Evolutionary conservation across 2,888 invertebrate genomes (phyloP).

Genomic region (Mactromeris polynyma): DNA sequence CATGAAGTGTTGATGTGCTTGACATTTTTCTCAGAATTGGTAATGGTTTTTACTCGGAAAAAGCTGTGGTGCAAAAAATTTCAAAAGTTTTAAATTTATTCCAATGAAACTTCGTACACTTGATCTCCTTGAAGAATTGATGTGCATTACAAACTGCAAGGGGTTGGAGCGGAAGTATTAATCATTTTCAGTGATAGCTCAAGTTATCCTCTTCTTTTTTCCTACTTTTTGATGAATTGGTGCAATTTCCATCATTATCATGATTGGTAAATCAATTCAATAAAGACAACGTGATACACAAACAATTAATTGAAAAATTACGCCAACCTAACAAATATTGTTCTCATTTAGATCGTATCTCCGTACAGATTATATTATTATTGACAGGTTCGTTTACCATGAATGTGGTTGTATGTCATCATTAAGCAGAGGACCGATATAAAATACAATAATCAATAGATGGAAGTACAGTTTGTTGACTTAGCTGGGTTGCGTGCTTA

Average conservation of each 20-base stretch:
- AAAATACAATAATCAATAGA: slow-evolving; percentile 23
- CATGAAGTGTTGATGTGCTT: no score
- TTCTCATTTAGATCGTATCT: background rate
- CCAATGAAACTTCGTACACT: no score
- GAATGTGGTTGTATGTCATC: background rate
- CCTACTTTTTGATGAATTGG: background rate
- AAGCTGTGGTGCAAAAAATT: no score
- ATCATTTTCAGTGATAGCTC: no score
- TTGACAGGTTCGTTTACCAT: background rate
- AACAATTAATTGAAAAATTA: background rate
- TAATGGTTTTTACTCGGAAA: no score
- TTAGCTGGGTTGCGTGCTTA: background rate
- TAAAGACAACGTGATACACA: background rate
- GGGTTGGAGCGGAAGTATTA: no score
- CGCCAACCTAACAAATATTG: background rate
- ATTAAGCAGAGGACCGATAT: background rate
- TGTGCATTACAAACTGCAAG: no score
- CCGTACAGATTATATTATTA: background rate
- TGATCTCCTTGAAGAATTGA: no score
- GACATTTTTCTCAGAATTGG: no score
- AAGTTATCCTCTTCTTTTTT: no score
- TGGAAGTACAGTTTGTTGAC: background rate
- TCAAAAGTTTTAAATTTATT: no score
- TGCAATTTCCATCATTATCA: background rate
- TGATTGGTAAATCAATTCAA: background rate